Evolutionary conservation across 2,888 invertebrate genomes (phyloP).

Genomic region (Lasioglossum leucozonium): DNA sequence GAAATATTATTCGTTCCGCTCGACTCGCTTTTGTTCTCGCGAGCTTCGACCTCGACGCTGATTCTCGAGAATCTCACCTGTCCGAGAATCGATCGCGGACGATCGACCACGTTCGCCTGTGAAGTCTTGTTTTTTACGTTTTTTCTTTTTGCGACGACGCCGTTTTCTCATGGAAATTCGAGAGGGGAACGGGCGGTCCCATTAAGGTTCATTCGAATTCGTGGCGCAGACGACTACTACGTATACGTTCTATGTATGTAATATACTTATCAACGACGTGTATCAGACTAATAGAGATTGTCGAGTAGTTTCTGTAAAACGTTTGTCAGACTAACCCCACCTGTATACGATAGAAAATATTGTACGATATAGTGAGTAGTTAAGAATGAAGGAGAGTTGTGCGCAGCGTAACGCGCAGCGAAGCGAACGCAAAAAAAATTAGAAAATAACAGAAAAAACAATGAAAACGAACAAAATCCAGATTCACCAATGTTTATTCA

Average conservation of each 20-base stretch:
- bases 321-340: not conserved
- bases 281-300: conserved; percentile 14
- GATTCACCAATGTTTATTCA: conserved; percentile 57
- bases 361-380: not conserved
- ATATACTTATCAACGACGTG: conserved; percentile 4
- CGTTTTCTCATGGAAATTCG: not conserved
- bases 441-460: conserved; percentile 27
- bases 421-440: not conserved
- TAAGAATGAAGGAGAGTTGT: not conserved
- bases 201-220: not conserved
- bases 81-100: not conserved
- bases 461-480: conserved; percentile 48
- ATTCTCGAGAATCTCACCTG: not conserved
- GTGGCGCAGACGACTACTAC: not conserved
- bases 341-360: conserved; percentile 7
- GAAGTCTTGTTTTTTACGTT: no score
- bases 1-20: not conserved
- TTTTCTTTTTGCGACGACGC: no score
- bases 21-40: not conserved
- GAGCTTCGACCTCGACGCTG: not conserved
- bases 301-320: not conserved
- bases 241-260: conserved; percentile 7
- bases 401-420: not conserved
- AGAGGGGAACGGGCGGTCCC: not conserved
- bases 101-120: not conserved